These are phyloP conservation scores for Seira musarum DNA, from an alignment of 2,888 invertebrate species.

Conservation along the genomic window DNA sequence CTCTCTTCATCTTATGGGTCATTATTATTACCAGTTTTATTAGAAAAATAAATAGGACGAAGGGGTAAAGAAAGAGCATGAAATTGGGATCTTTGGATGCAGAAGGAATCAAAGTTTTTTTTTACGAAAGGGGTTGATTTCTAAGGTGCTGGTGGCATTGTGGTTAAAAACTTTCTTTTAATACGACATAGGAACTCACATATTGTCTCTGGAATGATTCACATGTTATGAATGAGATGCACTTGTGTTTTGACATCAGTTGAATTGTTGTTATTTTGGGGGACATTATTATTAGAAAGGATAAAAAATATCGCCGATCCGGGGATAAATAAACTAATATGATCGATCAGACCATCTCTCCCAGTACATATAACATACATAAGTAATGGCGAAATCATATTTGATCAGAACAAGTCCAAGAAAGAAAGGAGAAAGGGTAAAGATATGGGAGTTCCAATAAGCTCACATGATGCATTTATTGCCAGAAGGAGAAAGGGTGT, in stretches of 20 bases:
- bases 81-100: conserved; percentile 41
- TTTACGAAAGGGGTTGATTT: too few species aligned
- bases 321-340: conserved; percentile 58
- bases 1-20: conserved; percentile 25
- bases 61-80: conserved; percentile 19
- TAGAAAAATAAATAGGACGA: conserved; percentile 48
- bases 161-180: background rate
- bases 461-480: too few species aligned
- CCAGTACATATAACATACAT: too few species aligned
- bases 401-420: conserved; percentile 22
- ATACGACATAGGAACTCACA: background rate
- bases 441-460: conserved; percentile 42
- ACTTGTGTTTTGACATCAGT: conserved; percentile 50
- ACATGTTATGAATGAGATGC: background rate
- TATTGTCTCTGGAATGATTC: conserved; percentile 35
- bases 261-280: conserved; percentile 27
- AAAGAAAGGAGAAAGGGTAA: conserved; percentile 35
- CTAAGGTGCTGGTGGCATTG: conserved; percentile 28
- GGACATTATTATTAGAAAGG: conserved; percentile 28
- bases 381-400: conserved; percentile 55
- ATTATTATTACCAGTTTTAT: conserved; percentile 45
- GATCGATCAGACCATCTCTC: conserved; percentile 48
- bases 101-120: background rate
- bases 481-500: background rate
- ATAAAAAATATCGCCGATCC: conserved; percentile 40